phyloP scores from a whole-genome alignment of 2,888 invertebrate genomes.

The Ophion ellenae region DNA sequence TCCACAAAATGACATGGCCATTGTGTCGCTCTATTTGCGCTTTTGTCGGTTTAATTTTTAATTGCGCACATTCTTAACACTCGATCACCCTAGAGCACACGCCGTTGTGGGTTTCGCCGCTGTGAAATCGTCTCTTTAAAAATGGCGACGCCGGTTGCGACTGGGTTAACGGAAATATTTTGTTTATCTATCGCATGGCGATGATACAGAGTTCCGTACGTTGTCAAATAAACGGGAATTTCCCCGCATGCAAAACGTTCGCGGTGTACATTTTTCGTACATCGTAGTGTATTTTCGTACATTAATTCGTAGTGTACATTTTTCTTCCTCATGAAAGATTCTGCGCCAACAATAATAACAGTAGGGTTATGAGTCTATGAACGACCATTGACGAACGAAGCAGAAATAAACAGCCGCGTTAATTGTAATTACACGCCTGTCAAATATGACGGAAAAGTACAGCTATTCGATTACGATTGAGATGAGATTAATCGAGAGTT shows the following conservation, averaged over 20 bases:
- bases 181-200: background rate
- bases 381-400: too few relatives aligned
- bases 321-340: too few relatives aligned
- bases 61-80: slow-evolving; percentile 38
- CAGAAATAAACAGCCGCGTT: background rate
- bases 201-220: too few relatives aligned
- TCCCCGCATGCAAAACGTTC: too few relatives aligned
- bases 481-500: background rate
- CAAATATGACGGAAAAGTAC: background rate
- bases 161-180: background rate
- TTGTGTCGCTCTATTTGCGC: slow-evolving; percentile 64
- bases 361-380: too few relatives aligned
- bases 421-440: background rate
- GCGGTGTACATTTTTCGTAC: too few relatives aligned
- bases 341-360: too few relatives aligned
- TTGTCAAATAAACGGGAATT: too few relatives aligned
- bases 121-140: slow-evolving; percentile 42
- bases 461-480: background rate
- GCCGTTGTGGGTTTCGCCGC: background rate
- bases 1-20: slow-evolving; percentile 82
- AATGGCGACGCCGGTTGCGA: slow-evolving; percentile 47
- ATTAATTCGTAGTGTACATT: too few relatives aligned
- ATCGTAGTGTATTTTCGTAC: too few relatives aligned
- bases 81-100: slow-evolving; percentile 9
- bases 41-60: slow-evolving; percentile 23